These are phyloP conservation scores for Drosophila miranda DNA, from an alignment of 1,140 invertebrate species.

Conservation along the genomic window DNA sequence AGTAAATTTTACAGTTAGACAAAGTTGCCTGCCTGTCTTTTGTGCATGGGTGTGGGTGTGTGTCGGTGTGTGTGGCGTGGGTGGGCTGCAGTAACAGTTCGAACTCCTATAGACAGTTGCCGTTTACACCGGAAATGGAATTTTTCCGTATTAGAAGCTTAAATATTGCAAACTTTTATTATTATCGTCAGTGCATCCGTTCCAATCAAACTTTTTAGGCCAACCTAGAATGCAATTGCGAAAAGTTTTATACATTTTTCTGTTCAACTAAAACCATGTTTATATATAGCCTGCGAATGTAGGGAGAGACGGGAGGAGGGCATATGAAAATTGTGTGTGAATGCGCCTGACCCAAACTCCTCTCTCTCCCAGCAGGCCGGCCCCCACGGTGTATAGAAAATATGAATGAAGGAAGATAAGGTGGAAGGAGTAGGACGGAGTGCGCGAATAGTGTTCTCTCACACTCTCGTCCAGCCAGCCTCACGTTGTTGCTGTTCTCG, in stretches of 20 bases:
- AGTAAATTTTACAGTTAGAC: slow-evolving; percentile 72
- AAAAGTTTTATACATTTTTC: slow-evolving; percentile 43
- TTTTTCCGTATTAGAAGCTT: slow-evolving; percentile 63
- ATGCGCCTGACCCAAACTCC: slow-evolving; percentile 66
- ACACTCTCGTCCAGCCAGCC: slow-evolving; percentile 8
- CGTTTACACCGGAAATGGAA: slow-evolving; percentile 68
- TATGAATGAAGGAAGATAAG: slow-evolving; percentile 69
- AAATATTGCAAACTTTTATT: slow-evolving; percentile 61
- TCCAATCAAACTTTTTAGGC: slow-evolving; percentile 36
- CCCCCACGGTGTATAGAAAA: slow-evolving; percentile 73
- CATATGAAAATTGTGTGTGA: slow-evolving; percentile 40
- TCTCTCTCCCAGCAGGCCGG: slow-evolving; percentile 33
- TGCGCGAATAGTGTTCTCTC: slow-evolving; percentile 37
- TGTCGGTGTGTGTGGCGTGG: slow-evolving; percentile 8
- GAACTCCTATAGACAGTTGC: slow-evolving; percentile 39
- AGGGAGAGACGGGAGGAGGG: slow-evolving; percentile 19
- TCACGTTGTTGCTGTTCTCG: slow-evolving; percentile 9
- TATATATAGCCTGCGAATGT: slow-evolving; percentile 51
- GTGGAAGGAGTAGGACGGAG: slow-evolving; percentile 19
- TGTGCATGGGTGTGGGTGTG: slow-evolving; percentile 21
- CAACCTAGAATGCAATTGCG: slow-evolving; percentile 26
- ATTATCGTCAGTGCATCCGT: slow-evolving; percentile 39
- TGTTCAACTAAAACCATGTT: slow-evolving; percentile 54
- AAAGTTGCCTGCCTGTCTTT: slow-evolving; percentile 44
- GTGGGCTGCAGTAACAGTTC: slow-evolving; percentile 18